phyloP scores from a whole-genome alignment of 2,888 invertebrate species.

The Melanostoma scalare region DNA sequence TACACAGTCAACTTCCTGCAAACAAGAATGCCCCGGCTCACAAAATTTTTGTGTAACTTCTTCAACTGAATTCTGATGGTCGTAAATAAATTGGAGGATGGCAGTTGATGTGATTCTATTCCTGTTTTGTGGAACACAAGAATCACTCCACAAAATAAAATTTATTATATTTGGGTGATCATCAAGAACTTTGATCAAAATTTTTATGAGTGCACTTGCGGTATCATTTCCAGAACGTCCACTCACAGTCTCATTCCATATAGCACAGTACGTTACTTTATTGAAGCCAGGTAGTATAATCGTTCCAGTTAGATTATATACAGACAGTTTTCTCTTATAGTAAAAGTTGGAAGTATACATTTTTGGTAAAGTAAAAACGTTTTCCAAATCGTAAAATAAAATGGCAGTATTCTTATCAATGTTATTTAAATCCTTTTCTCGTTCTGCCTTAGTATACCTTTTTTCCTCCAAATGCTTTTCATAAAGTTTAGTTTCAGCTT shows the following conservation, averaged over 20 bases:
- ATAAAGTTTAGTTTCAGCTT: slow-evolving; percentile 1
- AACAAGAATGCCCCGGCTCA: not conserved
- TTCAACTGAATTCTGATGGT: slow-evolving; percentile 1
- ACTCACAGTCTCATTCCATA: slow-evolving; percentile 1
- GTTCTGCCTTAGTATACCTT: slow-evolving; percentile 10
- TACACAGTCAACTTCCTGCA: slow-evolving; percentile 2
- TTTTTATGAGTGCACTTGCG: not conserved
- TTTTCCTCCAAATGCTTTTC: slow-evolving; percentile 12
- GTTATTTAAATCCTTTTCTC: slow-evolving; percentile 1
- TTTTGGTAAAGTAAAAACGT: not conserved
- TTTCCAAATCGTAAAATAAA: not conserved
- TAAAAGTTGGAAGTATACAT: not conserved
- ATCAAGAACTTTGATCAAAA: not conserved
- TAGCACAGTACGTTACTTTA: not conserved
- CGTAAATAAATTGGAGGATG: not conserved
- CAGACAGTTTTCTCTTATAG: slow-evolving; percentile 2
- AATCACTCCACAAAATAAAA: slow-evolving; percentile 2
- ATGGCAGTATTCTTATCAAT: slow-evolving; percentile 4
- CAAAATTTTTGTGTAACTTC: not conserved
- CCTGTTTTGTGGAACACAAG: slow-evolving; percentile 1
- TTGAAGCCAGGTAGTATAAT: not conserved
- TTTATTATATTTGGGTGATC: not conserved
- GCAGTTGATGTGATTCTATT: slow-evolving; percentile 2
- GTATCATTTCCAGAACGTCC: not conserved
- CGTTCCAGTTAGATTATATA: slow-evolving; percentile 1